A percentile compares a stretch with the other conserved stretches of the same genome.
Conservation (phyloP, 2,888 invertebrate species). For the Boloria selene region DNA sequence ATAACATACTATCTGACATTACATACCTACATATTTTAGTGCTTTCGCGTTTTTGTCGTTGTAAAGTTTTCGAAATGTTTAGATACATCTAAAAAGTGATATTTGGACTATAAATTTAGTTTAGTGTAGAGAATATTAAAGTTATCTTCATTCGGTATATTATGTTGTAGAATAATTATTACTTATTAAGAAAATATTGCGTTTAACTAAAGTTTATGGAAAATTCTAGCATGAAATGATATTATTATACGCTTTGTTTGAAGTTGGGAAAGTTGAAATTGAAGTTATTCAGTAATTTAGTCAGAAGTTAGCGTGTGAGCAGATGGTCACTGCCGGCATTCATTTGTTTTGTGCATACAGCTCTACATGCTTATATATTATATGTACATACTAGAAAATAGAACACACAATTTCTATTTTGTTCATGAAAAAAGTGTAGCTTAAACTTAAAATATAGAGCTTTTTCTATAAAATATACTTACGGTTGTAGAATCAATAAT, state of each 20-base stretch:
- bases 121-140: no score
- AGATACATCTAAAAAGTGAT: no score
- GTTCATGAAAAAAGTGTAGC: neutral
- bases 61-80: no score
- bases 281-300: slow-evolving; percentile 28
- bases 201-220: slow-evolving; percentile 1
- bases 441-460: no score
- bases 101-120: no score
- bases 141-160: no score
- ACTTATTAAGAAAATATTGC: no score
- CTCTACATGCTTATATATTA: neutral
- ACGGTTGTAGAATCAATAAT: no score
- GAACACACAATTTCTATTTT: neutral
- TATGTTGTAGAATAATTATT: neutral
- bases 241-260: slow-evolving; percentile 21
- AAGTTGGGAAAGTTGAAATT: slow-evolving; percentile 25
- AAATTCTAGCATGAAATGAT: slow-evolving; percentile 17
- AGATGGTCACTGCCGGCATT: slow-evolving; percentile 21
- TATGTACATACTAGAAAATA: neutral
- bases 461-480: no score
- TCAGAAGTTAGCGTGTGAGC: slow-evolving; percentile 23
- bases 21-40: no score
- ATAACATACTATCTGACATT: no score
- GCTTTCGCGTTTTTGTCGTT: no score
- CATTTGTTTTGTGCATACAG: slow-evolving; percentile 17